Evolutionary conservation across 2,888 invertebrate species (phyloP).

Genomic region (Cistogaster globosa): DNA sequence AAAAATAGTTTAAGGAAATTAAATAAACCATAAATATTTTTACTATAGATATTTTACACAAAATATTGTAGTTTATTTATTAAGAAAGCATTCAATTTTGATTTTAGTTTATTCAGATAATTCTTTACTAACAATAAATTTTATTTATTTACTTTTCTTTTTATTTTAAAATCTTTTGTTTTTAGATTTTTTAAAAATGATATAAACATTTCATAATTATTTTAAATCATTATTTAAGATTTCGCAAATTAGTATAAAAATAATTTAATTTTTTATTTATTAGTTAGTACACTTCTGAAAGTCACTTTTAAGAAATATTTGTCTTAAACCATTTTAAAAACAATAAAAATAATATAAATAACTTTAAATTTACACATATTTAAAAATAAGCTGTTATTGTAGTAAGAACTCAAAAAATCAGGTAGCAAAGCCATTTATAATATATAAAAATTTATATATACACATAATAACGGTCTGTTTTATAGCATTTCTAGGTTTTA

Average conservation of each 20-base stretch:
- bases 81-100: background rate
- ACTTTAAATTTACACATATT: conserved; percentile 45
- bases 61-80: no score
- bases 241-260: background rate
- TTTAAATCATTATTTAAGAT: background rate
- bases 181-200: background rate
- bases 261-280: conserved; percentile 1
- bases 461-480: conserved; percentile 69
- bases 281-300: conserved; percentile 3
- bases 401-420: conserved; percentile 68
- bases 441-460: conserved; percentile 47
- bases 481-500: conserved; percentile 70
- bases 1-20: no score
- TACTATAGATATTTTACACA: no score
- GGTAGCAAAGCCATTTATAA: conserved; percentile 69
- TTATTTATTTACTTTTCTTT: background rate
- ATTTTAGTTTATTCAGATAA: background rate
- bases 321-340: conserved; percentile 34
- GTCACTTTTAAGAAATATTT: conserved; percentile 14
- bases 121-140: background rate
- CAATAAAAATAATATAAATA: conserved; percentile 47
- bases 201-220: background rate
- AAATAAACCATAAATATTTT: no score
- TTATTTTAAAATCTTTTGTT: background rate
- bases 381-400: conserved; percentile 69